Base-by-base conservation (phyloP, 2,113 vertebrate species). In the Gymnarchus niloticus region DNA sequence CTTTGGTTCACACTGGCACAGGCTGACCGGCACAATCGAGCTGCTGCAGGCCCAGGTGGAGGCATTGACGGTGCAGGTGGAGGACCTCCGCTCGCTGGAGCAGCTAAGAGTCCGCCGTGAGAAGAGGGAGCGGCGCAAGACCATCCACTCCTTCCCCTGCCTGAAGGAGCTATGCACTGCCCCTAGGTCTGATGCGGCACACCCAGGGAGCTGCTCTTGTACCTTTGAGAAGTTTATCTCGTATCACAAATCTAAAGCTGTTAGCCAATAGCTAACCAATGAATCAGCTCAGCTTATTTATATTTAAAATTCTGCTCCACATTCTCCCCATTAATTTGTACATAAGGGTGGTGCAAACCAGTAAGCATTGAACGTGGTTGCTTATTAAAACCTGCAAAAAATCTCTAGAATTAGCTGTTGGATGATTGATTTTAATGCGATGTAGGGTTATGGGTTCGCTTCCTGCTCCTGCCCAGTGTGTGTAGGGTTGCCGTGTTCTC, bases 71-170 rank as follows among this genome's bases (percentile, higher is more conserved):
- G 90, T 93, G 83, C 97, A 98, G 33, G 95, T 98, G 89, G 97
- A 99, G 87, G 97, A 98, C 84, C 93, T 99, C 59, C 88, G 95
- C 41, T 96, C 95, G 37, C 90, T 99, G 91, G 97, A 99, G 90
- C 97, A 98, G 91, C 95, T 99, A 48, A 93, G 96, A 41, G 92
- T 97, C 21, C 94, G 89, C 73, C 91, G 98, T 61, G 97, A 99
- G 90, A 99, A 97, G 91, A 95, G 96, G 89, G 97, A 97, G 12
- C 94, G 97, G 1, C 94, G 97, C 73, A 96, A 97, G 90, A 99
- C 97, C 25, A 96, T 98, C 87, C 97, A 99, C 90, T 98, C 97
- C 6, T 99, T 99, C 90, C 98, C 97, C 89, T 99, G 98, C 91
- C 95, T 98, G 54, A 97, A 97, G 90, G 98, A 99, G 88, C 95